Conservation (phyloP, 2,888 invertebrate species). For the Cremastinae sp. region DNA sequence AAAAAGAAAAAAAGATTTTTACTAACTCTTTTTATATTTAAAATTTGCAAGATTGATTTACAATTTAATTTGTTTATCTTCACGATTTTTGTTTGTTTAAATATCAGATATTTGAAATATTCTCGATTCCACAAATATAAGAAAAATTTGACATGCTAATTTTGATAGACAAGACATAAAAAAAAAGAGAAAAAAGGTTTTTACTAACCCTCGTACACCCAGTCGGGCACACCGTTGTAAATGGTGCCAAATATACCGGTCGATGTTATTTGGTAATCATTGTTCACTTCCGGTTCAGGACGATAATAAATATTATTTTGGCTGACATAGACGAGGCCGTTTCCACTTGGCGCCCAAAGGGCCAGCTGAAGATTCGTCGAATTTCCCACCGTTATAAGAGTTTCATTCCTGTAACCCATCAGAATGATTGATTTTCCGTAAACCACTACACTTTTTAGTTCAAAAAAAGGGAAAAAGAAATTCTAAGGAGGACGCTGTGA, state of each 20-base stretch:
- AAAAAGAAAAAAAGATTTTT: too few species aligned
- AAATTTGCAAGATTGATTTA: too few species aligned
- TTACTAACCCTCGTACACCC: conserved; percentile 94
- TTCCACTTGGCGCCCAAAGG: conserved; percentile 89
- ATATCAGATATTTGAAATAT: too few species aligned
- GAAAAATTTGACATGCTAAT: not conserved
- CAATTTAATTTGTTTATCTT: too few species aligned
- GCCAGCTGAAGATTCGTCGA: conserved; percentile 85
- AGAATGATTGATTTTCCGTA: too few species aligned
- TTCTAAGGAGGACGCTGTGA: conserved; percentile 3
- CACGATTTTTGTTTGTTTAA: too few species aligned
- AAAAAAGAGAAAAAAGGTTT: not conserved
- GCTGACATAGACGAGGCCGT: conserved; percentile 86
- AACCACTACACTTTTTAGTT: not conserved
- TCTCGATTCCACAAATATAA: not conserved
- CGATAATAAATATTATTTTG: conserved; percentile 90
- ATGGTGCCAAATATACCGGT: conserved; percentile 84
- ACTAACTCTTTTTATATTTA: too few species aligned
- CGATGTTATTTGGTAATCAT: conserved; percentile 83
- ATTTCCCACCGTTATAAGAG: conserved; percentile 72
- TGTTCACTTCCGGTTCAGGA: conserved; percentile 79
- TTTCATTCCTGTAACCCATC: conserved; percentile 67
- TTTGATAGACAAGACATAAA: too few species aligned
- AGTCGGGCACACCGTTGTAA: conserved; percentile 94
- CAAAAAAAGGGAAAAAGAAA: not conserved